Base-by-base conservation (phyloP, 2,113 vertebrate species). In the Eurystomus gularis region DNA sequence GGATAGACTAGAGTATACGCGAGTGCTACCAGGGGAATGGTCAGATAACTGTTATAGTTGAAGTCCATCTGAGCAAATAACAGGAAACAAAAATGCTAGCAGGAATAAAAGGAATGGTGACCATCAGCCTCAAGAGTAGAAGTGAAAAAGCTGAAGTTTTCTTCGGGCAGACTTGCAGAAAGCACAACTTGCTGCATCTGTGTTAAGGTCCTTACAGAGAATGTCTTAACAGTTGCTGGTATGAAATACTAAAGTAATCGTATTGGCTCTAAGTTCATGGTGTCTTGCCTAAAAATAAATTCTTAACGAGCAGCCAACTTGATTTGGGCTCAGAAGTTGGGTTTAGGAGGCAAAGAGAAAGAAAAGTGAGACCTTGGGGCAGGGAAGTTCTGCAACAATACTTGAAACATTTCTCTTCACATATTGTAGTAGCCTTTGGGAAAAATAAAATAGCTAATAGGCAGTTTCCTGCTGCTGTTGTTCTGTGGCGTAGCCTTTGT, bases 401-500 rank as follows among this genome's bases (percentile, higher is more conserved):
- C 8, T 51, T 71, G 25, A 66, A 87, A 62, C 12, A 28, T 37
- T 91, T 81, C 17, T 75, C 11, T 58, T 81, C 11, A 57, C 2
- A 15, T 37, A 24, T 35, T 83, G 6, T 13, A 71, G 51, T 49
- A 55, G 23, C n/a, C 94, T 90, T 70, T 31, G 48, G 61, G 57
- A 19, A 66, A 89, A 95, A 77, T 20, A 46, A 40, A 71, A 35
- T 18, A 65, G 9, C 40, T 37, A 33, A 5, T 62, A 35, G 66
- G 17, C 13, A 17, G 87, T 91, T 79, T 26, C 39, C 35, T 93
- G 46, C 65, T 86, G 29, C 42, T 89, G 7, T 83, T 78, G 51
- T 70, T 31, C 31, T 0, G 0, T 55, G 42, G 25, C 0, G 0
- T 44, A 62, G n/a, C 13, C 39, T 8, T 42, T 79, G 24, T 86